Percentiles rank a stretch among this genome's conserved stretches.
Evolutionary conservation across 2,888 invertebrate species (phyloP).

Genomic region (Drosophila paramelanica): DNA sequence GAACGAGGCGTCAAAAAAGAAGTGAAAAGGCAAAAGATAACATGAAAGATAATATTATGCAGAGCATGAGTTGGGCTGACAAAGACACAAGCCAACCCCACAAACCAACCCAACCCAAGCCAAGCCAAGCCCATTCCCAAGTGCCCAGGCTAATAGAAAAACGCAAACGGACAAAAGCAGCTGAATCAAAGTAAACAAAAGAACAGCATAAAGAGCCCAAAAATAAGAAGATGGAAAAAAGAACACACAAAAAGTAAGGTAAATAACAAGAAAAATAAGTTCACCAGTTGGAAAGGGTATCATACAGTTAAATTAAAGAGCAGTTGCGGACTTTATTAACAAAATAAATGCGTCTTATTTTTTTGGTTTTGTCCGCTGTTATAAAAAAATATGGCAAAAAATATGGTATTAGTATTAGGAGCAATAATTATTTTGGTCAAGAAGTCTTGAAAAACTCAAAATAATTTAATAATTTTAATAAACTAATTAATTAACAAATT

Average conservation of each 20-base stretch:
- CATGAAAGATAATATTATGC: slow-evolving; percentile 78
- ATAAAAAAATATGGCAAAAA: too few relatives aligned
- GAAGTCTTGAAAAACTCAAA: too few relatives aligned
- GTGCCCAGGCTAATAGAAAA: slow-evolving; percentile 58
- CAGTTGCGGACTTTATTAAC: too few relatives aligned
- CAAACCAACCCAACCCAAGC: slow-evolving; percentile 1
- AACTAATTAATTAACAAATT: too few relatives aligned
- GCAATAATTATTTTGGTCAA: too few relatives aligned
- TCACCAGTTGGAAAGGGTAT: background rate
- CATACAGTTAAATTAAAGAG: background rate
- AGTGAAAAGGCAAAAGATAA: slow-evolving; percentile 73
- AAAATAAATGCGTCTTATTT: too few relatives aligned
- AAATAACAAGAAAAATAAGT: background rate
- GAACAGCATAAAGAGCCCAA: slow-evolving; percentile 29
- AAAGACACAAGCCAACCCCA: slow-evolving; percentile 13
- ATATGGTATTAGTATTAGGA: too few relatives aligned
- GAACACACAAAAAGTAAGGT: slow-evolving; percentile 1
- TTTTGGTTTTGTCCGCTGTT: too few relatives aligned
- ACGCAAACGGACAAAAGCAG: slow-evolving; percentile 44
- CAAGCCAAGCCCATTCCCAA: slow-evolving; percentile 15
- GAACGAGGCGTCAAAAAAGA: slow-evolving; percentile 53
- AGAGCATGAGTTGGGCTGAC: slow-evolving; percentile 33
- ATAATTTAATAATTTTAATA: too few relatives aligned
- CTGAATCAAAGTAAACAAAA: slow-evolving; percentile 52
- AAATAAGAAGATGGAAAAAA: slow-evolving; percentile 16